phyloP scores from a whole-genome alignment of 2,113 vertebrate genomes.

The Thunnus thynnus region DNA sequence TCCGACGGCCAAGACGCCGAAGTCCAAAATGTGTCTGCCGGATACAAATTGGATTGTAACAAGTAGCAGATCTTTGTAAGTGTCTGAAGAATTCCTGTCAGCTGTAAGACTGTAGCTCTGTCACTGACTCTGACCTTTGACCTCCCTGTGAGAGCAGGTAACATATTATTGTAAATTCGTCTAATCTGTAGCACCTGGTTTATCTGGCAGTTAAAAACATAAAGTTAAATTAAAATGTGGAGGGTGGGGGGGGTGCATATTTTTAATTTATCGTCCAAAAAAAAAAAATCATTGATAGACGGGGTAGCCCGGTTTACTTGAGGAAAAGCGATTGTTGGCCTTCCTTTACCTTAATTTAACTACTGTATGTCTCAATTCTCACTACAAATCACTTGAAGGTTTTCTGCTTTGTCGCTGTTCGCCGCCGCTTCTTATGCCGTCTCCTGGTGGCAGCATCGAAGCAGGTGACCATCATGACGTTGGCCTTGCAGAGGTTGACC shows the following conservation, averaged over 20 bases:
- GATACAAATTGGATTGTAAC: background rate
- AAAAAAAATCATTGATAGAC: background rate
- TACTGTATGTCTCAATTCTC: too few relatives aligned
- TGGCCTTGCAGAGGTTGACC: constrained; percentile 93
- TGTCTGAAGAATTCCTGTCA: background rate
- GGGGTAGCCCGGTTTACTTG: background rate
- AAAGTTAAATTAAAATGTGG: background rate
- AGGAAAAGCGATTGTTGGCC: background rate
- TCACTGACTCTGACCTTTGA: background rate
- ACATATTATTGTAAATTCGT: background rate
- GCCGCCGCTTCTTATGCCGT: constrained; percentile 72
- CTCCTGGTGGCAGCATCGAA: constrained; percentile 88
- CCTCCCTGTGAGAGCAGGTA: background rate
- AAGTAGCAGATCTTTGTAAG: constrained; percentile 5
- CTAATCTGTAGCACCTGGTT: constrained; percentile 5
- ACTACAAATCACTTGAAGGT: constrained; percentile 5
- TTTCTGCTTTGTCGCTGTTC: constrained; percentile 28
- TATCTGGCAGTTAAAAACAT: background rate
- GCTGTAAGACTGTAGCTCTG: background rate
- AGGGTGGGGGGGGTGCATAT: background rate
- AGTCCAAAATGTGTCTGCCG: background rate
- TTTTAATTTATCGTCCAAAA: background rate
- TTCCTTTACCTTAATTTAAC: background rate
- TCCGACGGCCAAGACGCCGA: background rate
- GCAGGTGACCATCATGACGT: constrained; percentile 94